phyloP scores from a whole-genome alignment of 2,113 vertebrate species.

The Todiramphus saurophagus region DNA sequence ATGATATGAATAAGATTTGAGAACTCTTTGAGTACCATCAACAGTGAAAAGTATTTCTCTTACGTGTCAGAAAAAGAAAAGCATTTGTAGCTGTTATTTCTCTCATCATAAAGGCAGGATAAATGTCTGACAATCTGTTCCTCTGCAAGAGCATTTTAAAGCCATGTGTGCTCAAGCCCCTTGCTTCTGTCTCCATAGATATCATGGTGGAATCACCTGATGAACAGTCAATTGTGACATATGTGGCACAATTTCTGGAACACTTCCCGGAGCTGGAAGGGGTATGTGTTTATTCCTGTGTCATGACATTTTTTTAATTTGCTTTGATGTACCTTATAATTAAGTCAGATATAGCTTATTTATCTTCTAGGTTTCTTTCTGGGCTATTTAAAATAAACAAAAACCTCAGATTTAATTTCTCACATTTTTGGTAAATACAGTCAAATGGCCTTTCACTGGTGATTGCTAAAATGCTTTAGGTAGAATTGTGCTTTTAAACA shows the following conservation, averaged over 20 bases:
- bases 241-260: conserved; percentile 94
- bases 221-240: conserved; percentile 93
- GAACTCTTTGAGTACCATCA: neutral
- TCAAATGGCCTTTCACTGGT: neutral
- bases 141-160: neutral
- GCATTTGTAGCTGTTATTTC: neutral
- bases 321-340: neutral
- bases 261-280: conserved; percentile 91
- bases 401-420: neutral
- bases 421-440: neutral
- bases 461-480: neutral
- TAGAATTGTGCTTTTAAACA: neutral
- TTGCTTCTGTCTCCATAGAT: conserved; percentile 76
- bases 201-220: conserved; percentile 87
- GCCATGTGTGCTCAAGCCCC: neutral
- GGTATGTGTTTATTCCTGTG: conserved; percentile 71
- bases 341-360: neutral
- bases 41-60: neutral
- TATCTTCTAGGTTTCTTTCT: neutral
- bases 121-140: neutral
- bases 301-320: neutral
- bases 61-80: neutral
- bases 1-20: neutral
- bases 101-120: neutral
- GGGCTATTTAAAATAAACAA: neutral